Evolutionary conservation across 2,113 vertebrate species (phyloP).

Genomic region (Malurus alboscapulatus): DNA sequence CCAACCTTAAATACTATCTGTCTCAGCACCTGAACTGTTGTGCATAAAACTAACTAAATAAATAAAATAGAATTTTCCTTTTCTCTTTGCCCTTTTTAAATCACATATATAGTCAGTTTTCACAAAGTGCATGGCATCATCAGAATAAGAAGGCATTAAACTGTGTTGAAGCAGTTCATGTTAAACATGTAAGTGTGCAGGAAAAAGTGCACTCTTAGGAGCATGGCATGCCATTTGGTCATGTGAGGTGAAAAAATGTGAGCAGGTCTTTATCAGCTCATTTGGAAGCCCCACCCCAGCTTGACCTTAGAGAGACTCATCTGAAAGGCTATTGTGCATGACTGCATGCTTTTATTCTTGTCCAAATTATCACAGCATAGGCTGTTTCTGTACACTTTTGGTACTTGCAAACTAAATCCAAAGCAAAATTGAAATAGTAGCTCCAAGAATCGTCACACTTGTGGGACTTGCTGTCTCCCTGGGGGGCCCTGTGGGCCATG

Average conservation of each 20-base stretch:
- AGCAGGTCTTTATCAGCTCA: not conserved
- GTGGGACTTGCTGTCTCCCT: not conserved
- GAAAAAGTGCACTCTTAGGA: not conserved
- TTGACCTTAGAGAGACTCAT: not conserved
- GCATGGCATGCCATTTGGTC: not conserved
- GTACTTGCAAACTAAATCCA: not conserved
- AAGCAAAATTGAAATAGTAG: not conserved
- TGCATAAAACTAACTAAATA: not conserved
- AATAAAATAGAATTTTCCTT: not conserved
- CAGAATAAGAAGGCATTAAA: not conserved
- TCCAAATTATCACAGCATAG: not conserved
- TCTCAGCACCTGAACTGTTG: not conserved
- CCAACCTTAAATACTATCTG: not conserved
- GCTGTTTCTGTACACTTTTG: not conserved
- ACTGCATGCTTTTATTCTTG: not conserved
- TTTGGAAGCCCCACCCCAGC: not conserved
- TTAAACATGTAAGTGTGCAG: not conserved
- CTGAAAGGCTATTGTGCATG: not conserved
- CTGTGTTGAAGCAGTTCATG: not conserved
- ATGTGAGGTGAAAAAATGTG: not conserved
- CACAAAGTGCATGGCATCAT: not conserved
- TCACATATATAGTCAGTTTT: not conserved
- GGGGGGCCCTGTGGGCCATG: not conserved
- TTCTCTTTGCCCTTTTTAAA: not conserved
- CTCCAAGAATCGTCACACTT: rapidly evolving